phyloP scores from a whole-genome alignment of 2,113 vertebrate species.

The Hyperopisus bebe region DNA sequence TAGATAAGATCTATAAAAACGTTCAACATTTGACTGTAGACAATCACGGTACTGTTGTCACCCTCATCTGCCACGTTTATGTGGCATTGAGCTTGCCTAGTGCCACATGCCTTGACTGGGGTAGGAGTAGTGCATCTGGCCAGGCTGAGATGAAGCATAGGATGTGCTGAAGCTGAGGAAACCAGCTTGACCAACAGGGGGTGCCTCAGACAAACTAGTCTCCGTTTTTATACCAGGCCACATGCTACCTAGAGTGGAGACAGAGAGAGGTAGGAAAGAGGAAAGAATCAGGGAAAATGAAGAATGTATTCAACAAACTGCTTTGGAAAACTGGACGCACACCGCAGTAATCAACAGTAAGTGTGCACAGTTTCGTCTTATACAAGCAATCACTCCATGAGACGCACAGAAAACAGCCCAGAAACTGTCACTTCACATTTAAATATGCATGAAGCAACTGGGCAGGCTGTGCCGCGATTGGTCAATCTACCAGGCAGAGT shows the following conservation, averaged over 20 bases:
- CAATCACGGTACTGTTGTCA: neutral
- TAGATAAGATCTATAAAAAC: neutral
- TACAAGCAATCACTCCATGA: neutral
- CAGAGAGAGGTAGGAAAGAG: conserved; percentile 8
- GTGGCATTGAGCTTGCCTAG: neutral
- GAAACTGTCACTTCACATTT: neutral
- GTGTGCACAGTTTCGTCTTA: neutral
- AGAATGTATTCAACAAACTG: conserved; percentile 26
- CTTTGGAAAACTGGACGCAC: conserved; percentile 29
- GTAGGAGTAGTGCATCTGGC: conserved; percentile 94
- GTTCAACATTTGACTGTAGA: neutral
- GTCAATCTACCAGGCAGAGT: neutral
- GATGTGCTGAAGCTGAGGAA: conserved; percentile 95
- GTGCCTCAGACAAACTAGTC: conserved; percentile 86
- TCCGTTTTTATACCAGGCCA: conserved; percentile 99
- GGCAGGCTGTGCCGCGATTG: neutral
- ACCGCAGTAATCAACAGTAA: neutral
- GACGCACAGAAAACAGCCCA: neutral
- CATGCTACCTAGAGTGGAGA: conserved; percentile 76
- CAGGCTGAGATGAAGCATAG: conserved; percentile 86
- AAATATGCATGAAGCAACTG: conserved; percentile 7
- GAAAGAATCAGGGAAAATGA: conserved; percentile 35
- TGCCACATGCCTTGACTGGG: conserved; percentile 82
- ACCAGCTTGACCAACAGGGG: conserved; percentile 91
- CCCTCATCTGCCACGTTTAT: neutral